These are phyloP conservation scores for Smittia sp. DNA, from an alignment of 2,888 invertebrate species.

Conservation along the genomic window DNA sequence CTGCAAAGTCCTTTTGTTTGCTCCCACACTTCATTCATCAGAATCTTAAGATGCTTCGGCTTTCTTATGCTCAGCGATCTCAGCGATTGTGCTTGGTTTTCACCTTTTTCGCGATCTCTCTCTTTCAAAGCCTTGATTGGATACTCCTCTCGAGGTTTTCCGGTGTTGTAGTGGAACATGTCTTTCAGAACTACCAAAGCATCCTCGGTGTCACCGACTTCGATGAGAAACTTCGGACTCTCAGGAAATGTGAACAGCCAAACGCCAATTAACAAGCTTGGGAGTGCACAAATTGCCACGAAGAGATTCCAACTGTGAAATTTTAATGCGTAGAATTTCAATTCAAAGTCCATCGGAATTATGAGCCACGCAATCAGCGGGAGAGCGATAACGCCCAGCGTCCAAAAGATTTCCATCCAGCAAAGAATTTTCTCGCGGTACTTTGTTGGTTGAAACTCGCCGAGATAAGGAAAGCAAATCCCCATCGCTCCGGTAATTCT, in stretches of 20 bases:
- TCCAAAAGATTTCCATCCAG: conserved; percentile 87
- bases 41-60: conserved; percentile 67
- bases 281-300: conserved; percentile 70
- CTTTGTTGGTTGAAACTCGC: conserved; percentile 77
- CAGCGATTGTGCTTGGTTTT: conserved; percentile 58
- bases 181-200: conserved; percentile 66
- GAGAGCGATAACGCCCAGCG: conserved; percentile 69
- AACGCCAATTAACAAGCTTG: conserved; percentile 63
- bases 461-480: conserved; percentile 76
- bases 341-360: conserved; percentile 66
- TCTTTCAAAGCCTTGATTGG: conserved; percentile 70
- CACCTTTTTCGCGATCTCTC: conserved; percentile 56
- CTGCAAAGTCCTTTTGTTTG: conserved; percentile 72
- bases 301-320: conserved; percentile 81
- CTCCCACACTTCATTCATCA: conserved; percentile 68
- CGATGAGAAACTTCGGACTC: conserved; percentile 78
- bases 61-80: conserved; percentile 68
- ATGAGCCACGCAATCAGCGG: conserved; percentile 77
- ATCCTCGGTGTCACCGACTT: conserved; percentile 74
- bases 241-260: conserved; percentile 76
- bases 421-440: conserved; percentile 76
- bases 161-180: conserved; percentile 71
- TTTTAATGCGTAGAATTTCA: conserved; percentile 56
- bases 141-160: conserved; percentile 66
- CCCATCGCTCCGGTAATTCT: conserved; percentile 81